Evolutionary conservation across 2,888 invertebrate genomes (phyloP), one percentile per base, ranked within the genome.

Genomic region (Phaonia tiefii): DNA sequence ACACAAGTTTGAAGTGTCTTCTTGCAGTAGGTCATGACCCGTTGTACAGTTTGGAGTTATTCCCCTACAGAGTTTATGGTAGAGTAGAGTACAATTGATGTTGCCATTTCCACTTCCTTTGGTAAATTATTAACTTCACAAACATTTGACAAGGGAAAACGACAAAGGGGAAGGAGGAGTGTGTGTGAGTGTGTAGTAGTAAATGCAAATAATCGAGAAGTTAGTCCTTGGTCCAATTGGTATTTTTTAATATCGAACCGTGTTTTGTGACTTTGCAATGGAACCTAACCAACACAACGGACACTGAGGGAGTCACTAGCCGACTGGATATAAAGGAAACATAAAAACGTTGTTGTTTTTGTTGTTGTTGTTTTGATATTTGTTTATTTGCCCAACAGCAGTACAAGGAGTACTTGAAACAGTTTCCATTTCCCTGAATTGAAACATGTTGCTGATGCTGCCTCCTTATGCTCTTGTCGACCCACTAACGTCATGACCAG

Each of bases 151-250:
- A 31, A 22, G 39, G 42, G 7, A 69, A 1, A 7, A 22, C 15
- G 44, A 15, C 20, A 26, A 5, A 26, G 46, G 66, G 56, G 56
- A n/a, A 25, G 26, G 22, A 25, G 22, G 17, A 37, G 51, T 49
- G 7, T 66, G 26, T 39, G 49, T 49, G 25, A 51, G 54, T 26
- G 11, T 39, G 54, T 42, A 39, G 69, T 25, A n/a, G 37, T 69
- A 69, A 69, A 69, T 69, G 49, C 77, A 77, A 71, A 77, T 72
- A 75, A 49, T 66, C 66, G 71, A 71, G 46, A 71, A 71, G 58
- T 71, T 77, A 26, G 44, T 76, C 37, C 37, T 66, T 65, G 31
- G n/a, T 42, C 37, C 17, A 66, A 49, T 44, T 65, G 46, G 65
- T 42, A 63, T 25, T 66, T 66, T 66, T 66, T 56, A 71, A 71